Conservation (phyloP, 2,888 invertebrate genomes). For the Macrosiphum euphorbiae region DNA sequence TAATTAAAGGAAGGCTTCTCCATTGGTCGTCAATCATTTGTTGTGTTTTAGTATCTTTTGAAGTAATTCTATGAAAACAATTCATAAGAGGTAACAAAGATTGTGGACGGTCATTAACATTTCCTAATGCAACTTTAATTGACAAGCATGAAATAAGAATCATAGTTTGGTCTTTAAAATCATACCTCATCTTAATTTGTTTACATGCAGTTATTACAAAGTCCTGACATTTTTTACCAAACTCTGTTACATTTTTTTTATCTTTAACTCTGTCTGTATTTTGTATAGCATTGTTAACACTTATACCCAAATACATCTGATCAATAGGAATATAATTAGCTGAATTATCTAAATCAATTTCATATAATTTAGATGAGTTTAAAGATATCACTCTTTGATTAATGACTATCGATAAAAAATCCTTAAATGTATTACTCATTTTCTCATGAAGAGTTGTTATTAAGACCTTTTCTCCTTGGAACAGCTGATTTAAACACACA, state of each 20-base stretch:
- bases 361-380: neutral
- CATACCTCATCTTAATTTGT: slow-evolving; percentile 2
- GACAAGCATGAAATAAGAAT: neutral
- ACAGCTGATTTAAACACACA: neutral
- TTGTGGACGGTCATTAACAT: neutral
- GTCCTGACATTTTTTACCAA: neutral
- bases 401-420: neutral
- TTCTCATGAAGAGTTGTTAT: slow-evolving; percentile 11
- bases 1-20: neutral
- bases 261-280: neutral
- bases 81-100: slow-evolving; percentile 6
- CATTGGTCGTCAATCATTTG: slow-evolving; percentile 3
- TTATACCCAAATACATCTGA: slow-evolving; percentile 11
- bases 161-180: neutral
- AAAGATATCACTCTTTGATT: neutral
- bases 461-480: neutral
- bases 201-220: slow-evolving; percentile 5
- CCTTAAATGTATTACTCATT: slow-evolving; percentile 17
- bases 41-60: slow-evolving; percentile 12
- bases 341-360: slow-evolving; percentile 4
- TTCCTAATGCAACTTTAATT: neutral
- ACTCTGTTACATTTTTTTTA: neutral
- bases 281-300: neutral
- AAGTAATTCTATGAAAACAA: neutral
- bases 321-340: neutral